Base-by-base conservation (phyloP, 2,888 invertebrate genomes). In the Cactoblastis cactorum region DNA sequence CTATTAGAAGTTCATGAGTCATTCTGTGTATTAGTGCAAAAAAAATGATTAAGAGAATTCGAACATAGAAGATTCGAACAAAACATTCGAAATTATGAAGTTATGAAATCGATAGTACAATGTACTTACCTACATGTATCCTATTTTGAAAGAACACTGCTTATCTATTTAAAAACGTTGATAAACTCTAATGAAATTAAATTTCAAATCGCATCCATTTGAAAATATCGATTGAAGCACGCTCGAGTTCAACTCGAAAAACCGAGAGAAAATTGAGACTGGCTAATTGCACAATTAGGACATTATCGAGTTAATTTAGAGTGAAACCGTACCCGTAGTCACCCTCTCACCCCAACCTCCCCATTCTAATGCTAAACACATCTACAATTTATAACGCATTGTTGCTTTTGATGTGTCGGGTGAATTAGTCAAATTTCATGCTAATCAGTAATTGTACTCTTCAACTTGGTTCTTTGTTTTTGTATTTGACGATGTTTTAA, bases 291-390 rank as follows among this genome's bases (percentile, higher is more conserved):
- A 78, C 83, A 83, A 85, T 88, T 87, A 87, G 75, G 73, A 75
- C 73, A 86, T 88, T 84, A 87, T 80, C 83, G 75, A 80, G 80
- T 84, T 85, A 85, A 85, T 85, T 84, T 80, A 74, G 79, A 77
- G 69, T 80, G 88, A 85, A 85, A 84, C 77, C 63, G 73, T 74
- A 82, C 63, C 63, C 51, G 54, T 53, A 39, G 53, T 53, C 52
- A 34, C 50, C 63, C 61, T 58, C 53, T 55, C 59, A 56, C 62
- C 63, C 66, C 58, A 65, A 55, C 63, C 64, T 53, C 55, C 55
- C 72, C 65, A 77, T 81, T 83, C 77, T 83, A 77, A 85, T 83
- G 81, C 78, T 77, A 83, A 80, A 75, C 72, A 64, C 66, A 65
- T 71, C 67, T 64, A 77, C 70, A 80, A 78, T 79, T 80, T 80